Conservation (phyloP, 2,888 invertebrate genomes). For the Apantesis nais region DNA sequence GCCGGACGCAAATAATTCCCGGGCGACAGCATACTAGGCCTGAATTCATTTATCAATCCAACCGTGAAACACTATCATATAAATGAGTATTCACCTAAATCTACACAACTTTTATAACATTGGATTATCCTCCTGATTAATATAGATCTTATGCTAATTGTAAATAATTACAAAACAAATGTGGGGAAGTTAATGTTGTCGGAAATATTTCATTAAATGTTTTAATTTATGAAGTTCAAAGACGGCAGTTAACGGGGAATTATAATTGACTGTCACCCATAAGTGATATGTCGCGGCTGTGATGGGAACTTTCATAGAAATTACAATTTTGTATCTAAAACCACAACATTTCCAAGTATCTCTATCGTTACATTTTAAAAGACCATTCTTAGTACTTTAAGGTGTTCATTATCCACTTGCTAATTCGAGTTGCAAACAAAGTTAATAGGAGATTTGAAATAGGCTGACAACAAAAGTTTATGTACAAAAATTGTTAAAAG, state of each 20-base stretch:
- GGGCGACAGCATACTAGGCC: constrained; percentile 70
- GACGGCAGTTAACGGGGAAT: constrained; percentile 56
- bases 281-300: constrained; percentile 76
- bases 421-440: constrained; percentile 26
- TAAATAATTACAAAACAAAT: constrained; percentile 75
- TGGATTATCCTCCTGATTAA: constrained; percentile 71
- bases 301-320: constrained; percentile 31
- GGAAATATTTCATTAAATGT: constrained; percentile 44
- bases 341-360: background rate
- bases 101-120: constrained; percentile 79
- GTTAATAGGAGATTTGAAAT: constrained; percentile 30
- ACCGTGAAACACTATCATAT: constrained; percentile 58
- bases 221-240: constrained; percentile 27
- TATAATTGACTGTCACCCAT: constrained; percentile 78
- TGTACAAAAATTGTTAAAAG: constrained; percentile 59
- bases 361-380: background rate
- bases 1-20: constrained; percentile 29
- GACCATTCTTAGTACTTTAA: constrained; percentile 8
- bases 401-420: constrained; percentile 15
- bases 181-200: constrained; percentile 64
- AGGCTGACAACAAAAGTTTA: constrained; percentile 75
- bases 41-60: constrained; percentile 61
- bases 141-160: constrained; percentile 67
- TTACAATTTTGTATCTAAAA: constrained; percentile 16
- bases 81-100: constrained; percentile 67